These are phyloP conservation scores for Bufo gargarizans DNA, from an alignment of 2,113 vertebrate species.

Conservation along the genomic window DNA sequence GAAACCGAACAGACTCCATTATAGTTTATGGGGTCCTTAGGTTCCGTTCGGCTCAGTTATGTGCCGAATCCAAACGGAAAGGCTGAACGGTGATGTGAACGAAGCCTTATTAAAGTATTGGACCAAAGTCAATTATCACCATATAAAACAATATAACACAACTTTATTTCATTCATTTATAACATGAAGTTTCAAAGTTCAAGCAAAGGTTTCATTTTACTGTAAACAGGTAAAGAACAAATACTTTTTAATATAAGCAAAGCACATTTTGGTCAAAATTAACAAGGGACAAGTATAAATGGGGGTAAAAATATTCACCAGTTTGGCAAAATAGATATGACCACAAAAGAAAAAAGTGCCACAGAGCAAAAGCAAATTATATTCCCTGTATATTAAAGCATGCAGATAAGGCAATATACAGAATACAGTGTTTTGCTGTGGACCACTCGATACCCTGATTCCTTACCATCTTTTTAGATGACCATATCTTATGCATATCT, in stretches of 20 bases:
- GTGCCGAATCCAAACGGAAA: too few species aligned
- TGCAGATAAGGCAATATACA: slow-evolving; percentile 5
- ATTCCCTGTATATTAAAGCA: slow-evolving; percentile 17
- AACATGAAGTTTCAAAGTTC: slow-evolving; percentile 7
- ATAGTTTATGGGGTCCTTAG: too few species aligned
- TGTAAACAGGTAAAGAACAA: slow-evolving; percentile 18
- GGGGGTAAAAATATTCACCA: neutral
- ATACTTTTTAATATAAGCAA: neutral
- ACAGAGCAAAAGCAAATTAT: slow-evolving; percentile 11
- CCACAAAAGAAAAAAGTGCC: slow-evolving; percentile 3
- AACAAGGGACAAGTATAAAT: neutral
- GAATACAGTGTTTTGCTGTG: neutral
- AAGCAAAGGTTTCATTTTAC: neutral
- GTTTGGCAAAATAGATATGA: neutral
- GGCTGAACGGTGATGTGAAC: too few species aligned
- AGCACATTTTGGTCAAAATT: slow-evolving; percentile 13
- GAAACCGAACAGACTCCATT: too few species aligned
- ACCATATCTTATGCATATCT: neutral
- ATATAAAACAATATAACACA: slow-evolving; percentile 7
- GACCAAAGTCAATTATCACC: neutral
- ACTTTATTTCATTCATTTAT: slow-evolving; percentile 20
- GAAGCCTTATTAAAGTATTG: neutral
- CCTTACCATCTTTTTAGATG: neutral
- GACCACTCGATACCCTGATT: neutral
- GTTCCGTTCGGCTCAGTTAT: too few species aligned